phyloP scores from a whole-genome alignment of 30 jellyfish, hydroid and myxozoan genomes.

The Cassiopea andromeda region DNA sequence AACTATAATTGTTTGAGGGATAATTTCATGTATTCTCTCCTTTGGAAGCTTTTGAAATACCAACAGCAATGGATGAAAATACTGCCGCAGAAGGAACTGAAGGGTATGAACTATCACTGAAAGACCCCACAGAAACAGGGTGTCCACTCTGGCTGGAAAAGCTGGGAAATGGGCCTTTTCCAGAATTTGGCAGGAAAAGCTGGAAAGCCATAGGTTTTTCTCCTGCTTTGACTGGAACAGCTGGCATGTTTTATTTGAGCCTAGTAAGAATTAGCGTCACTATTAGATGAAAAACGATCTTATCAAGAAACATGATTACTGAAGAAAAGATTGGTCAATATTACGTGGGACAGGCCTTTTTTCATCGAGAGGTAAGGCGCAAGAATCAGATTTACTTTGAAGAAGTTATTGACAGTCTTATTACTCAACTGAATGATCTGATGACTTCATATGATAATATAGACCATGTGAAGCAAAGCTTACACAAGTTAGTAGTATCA shows the following conservation, averaged over 20 bases:
- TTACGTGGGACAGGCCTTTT: too few species aligned
- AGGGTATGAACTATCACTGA: background rate
- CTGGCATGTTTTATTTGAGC: too few species aligned
- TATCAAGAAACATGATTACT: too few species aligned
- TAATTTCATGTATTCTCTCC: background rate
- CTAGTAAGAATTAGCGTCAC: too few species aligned
- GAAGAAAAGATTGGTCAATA: too few species aligned
- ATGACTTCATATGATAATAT: slow-evolving; percentile 26
- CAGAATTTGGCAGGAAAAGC: too few species aligned
- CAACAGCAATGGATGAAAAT: background rate
- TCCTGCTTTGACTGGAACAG: too few species aligned
- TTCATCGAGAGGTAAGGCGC: slow-evolving; percentile 23
- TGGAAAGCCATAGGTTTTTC: too few species aligned
- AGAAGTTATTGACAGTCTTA: slow-evolving; percentile 25
- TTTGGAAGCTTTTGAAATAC: background rate
- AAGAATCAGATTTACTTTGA: slow-evolving; percentile 29
- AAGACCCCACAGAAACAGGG: slow-evolving; percentile 16
- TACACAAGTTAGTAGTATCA: slow-evolving; percentile 11
- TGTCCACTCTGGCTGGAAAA: slow-evolving; percentile 17
- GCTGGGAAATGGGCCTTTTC: too few species aligned
- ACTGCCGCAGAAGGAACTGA: background rate
- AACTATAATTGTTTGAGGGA: background rate
- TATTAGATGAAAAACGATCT: too few species aligned
- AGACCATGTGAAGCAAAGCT: slow-evolving; percentile 22
- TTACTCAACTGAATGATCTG: slow-evolving; percentile 16